Evolutionary conservation across 2,113 vertebrate species (phyloP).

Genomic region (western clawed frog (Xenopus tropicalis)): UCB_Xtro_10.0 CM004444.2:131282501-131283000

Average conservation of each 20-base stretch:
- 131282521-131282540: too few species aligned
- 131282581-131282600: slow-evolving; percentile 47
- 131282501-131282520: too few species aligned
- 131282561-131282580: slow-evolving; percentile 5
- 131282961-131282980: background rate
- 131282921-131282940: slow-evolving; percentile 54
- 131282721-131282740: slow-evolving; percentile 96
- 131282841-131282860: slow-evolving; percentile 63
- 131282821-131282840: slow-evolving; percentile 75
- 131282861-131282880: slow-evolving; percentile 68
- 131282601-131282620: slow-evolving; percentile 48
- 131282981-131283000: background rate
- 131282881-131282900: slow-evolving; percentile 64
- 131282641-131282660: slow-evolving; percentile 87
- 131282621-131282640: slow-evolving; percentile 82
- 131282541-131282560: background rate
- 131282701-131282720: slow-evolving; percentile 99
- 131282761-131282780: slow-evolving; percentile 88
- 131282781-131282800: slow-evolving; percentile 79
- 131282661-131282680: slow-evolving; percentile 75
- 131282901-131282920: slow-evolving; percentile 58
- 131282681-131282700: slow-evolving; percentile 88
- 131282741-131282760: slow-evolving; percentile 98
- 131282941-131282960: background rate
- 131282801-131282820: slow-evolving; percentile 72